Percentiles rank a stretch among this genome's conserved stretches.
Evolutionary conservation across 1,140 invertebrate species (phyloP).

Genomic region (Lordiphosa stackelbergi): DNA sequence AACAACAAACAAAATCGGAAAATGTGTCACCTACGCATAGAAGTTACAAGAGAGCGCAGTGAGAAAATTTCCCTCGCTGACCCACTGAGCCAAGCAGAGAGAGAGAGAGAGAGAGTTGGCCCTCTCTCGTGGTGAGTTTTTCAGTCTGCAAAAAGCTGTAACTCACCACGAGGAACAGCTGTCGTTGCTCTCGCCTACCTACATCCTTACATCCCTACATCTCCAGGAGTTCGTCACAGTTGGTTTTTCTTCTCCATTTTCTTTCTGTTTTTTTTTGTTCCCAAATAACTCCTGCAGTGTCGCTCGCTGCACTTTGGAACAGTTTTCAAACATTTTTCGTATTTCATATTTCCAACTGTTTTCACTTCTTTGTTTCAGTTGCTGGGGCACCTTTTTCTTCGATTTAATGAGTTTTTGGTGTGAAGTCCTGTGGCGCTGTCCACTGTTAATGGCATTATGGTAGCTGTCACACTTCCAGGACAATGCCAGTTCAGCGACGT

Average conservation of each 20-base stretch:
- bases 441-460: slow-evolving; percentile 63
- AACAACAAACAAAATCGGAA: slow-evolving; percentile 29
- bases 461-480: slow-evolving; percentile 55
- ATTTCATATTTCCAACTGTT: slow-evolving; percentile 36
- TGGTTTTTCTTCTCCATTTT: background rate
- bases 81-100: slow-evolving; percentile 35
- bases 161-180: slow-evolving; percentile 56
- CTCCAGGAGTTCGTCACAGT: slow-evolving; percentile 11
- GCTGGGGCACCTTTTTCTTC: slow-evolving; percentile 5
- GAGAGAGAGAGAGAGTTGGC: slow-evolving; percentile 12
- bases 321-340: slow-evolving; percentile 43
- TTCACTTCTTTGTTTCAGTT: slow-evolving; percentile 36
- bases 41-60: slow-evolving; percentile 4
- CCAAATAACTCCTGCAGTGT: slow-evolving; percentile 47
- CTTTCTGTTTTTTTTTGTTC: background rate
- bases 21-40: slow-evolving; percentile 44
- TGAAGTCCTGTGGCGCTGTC: slow-evolving; percentile 62
- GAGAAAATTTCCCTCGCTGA: slow-evolving; percentile 44
- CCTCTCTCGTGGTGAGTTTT: slow-evolving; percentile 36
- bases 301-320: slow-evolving; percentile 23
- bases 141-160: slow-evolving; percentile 41
- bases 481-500: slow-evolving; percentile 40
- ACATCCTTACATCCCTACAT: slow-evolving; percentile 13
- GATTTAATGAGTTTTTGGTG: slow-evolving; percentile 71
- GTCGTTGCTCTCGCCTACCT: slow-evolving; percentile 44